A percentile compares a stretch with the other conserved stretches of the same genome.
Conservation (phyloP, 2,113 vertebrate genomes). For the human region DNA sequence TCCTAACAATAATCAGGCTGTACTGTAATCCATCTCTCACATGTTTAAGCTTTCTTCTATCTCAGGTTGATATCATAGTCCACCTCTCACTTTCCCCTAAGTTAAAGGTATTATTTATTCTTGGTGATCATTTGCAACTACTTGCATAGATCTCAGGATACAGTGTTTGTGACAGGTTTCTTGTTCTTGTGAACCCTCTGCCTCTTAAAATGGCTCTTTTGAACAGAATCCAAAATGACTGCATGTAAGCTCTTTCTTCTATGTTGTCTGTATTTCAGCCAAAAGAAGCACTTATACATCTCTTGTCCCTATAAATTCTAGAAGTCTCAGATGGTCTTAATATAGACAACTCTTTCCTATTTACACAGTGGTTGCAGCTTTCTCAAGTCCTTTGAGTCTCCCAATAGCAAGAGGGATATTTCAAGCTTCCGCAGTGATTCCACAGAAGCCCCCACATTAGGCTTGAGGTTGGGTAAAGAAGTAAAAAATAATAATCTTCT, state of each 20-base stretch:
- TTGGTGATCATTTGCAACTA: neutral
- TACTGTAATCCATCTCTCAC: neutral
- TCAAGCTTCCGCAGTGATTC: neutral
- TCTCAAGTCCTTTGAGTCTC: neutral
- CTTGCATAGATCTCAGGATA: neutral
- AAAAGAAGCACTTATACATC: neutral
- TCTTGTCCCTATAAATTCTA: neutral
- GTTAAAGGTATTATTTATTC: neutral
- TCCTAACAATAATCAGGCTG: neutral
- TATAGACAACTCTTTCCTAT: neutral
- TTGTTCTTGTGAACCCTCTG: neutral
- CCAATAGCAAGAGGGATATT: neutral
- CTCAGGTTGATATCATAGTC: neutral
- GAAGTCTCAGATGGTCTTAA: neutral
- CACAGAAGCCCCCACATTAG: neutral
- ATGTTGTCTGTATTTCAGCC: neutral
- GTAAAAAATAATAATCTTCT: neutral
- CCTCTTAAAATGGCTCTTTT: neutral
- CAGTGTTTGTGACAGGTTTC: neutral
- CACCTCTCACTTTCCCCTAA: neutral
- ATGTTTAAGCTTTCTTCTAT: neutral
- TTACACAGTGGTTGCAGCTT: neutral
- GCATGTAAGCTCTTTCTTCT: neutral
- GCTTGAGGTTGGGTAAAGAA: neutral
- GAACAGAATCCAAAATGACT: neutral